Percentiles rank a stretch among this genome's conserved stretches.
These are phyloP conservation scores for Vanessa atalanta DNA, from an alignment of 1,140 invertebrate genomes.

Conservation along the genomic window DNA sequence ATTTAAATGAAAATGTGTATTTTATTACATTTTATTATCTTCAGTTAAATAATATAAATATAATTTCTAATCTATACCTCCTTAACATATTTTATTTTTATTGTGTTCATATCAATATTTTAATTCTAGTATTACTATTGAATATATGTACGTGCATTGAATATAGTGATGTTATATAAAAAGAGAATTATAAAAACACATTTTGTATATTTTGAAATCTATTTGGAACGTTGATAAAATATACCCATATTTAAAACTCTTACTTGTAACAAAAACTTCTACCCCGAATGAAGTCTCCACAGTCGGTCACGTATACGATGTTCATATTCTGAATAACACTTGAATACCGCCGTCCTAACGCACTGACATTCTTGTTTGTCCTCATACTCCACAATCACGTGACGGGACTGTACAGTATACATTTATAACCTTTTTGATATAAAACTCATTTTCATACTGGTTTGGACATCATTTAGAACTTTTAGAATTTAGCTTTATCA, in stretches of 20 bases:
- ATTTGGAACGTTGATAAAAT: neutral
- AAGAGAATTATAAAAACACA: no score
- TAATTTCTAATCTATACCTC: no score
- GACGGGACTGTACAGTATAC: conserved; percentile 49
- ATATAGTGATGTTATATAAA: no score
- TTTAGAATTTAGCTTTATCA: neutral
- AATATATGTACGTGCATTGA: no score
- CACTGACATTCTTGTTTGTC: conserved; percentile 58
- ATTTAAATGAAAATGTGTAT: no score
- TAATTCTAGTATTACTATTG: no score
- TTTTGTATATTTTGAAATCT: no score
- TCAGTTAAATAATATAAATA: no score
- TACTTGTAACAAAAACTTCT: conserved; percentile 21
- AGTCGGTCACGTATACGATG: conserved; percentile 55
- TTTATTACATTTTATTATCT: no score
- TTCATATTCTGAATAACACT: conserved; percentile 76
- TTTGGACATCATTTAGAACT: neutral
- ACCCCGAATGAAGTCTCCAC: conserved; percentile 47
- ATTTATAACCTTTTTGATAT: conserved; percentile 29
- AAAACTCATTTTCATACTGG: conserved; percentile 13
- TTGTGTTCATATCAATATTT: no score
- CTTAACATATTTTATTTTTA: no score
- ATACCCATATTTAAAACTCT: neutral
- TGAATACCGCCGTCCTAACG: conserved; percentile 62
- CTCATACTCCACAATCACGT: conserved; percentile 52